phyloP scores from a whole-genome alignment of 2,797 vertebrate genomes.

The Adelosebastes latens region DNA sequence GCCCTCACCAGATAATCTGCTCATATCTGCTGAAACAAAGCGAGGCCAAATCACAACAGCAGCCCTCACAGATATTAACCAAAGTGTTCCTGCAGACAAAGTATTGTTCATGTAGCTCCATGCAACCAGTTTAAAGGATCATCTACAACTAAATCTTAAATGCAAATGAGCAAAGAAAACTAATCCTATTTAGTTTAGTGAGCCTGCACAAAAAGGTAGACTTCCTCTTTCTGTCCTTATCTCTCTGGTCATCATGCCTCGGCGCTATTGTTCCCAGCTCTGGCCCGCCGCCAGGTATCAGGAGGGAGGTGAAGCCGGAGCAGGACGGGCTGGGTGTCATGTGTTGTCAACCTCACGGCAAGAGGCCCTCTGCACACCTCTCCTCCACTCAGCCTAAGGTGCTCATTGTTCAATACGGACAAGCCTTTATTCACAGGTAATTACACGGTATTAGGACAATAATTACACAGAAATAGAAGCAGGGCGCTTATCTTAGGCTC shows the following conservation, averaged over 20 bases:
- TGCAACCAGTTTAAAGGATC: not conserved
- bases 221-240: constrained; percentile 69
- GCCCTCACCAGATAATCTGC: constrained; percentile 25
- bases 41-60: constrained; percentile 13
- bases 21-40: constrained; percentile 15
- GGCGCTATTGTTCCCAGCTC: constrained; percentile 51
- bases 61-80: not conserved
- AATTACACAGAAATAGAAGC: constrained; percentile 1
- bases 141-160: not conserved
- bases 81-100: not conserved
- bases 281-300: constrained; percentile 65
- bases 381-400: not conserved
- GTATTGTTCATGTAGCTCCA: not conserved
- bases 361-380: constrained; percentile 33
- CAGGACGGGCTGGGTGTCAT: constrained; percentile 55
- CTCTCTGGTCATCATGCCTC: constrained; percentile 54
- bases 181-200: constrained; percentile 22
- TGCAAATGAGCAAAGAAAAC: constrained; percentile 3
- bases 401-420: constrained; percentile 29
- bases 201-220: constrained; percentile 32
- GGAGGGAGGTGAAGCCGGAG: constrained; percentile 54
- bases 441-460: constrained; percentile 8
- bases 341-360: constrained; percentile 46
- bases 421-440: constrained; percentile 14
- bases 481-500: not conserved